These are phyloP conservation scores for Macrocentrus cingulum DNA, from an alignment of 1,140 invertebrate species.

Conservation along the genomic window DNA sequence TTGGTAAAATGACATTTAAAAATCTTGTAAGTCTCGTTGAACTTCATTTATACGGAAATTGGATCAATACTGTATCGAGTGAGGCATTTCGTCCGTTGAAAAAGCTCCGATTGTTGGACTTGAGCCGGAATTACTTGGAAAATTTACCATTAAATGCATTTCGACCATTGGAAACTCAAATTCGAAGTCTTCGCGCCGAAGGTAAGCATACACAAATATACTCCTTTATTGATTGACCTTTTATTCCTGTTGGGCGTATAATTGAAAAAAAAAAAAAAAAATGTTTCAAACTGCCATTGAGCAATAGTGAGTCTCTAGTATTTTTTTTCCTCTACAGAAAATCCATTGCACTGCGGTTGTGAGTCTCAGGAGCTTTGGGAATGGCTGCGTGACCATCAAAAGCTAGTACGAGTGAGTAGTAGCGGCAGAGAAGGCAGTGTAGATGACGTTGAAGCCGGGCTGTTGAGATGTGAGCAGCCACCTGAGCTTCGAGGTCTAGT, in stretches of 20 bases:
- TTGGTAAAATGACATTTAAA: conserved; percentile 75
- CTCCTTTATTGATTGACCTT: conserved; percentile 9
- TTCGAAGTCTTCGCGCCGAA: conserved; percentile 73
- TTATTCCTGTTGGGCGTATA: too few relatives aligned
- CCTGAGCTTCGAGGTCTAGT: conserved; percentile 72
- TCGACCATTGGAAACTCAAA: conserved; percentile 76
- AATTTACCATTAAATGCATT: conserved; percentile 77
- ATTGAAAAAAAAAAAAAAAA: too few relatives aligned
- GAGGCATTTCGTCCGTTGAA: conserved; percentile 80
- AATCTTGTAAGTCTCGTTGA: conserved; percentile 74
- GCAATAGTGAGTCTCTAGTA: too few relatives aligned
- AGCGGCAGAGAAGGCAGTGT: conserved; percentile 57
- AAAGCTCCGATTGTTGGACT: conserved; percentile 77
- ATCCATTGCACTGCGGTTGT: conserved; percentile 80
- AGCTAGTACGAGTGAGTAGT: conserved; percentile 62
- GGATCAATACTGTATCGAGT: conserved; percentile 74
- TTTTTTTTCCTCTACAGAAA: conserved; percentile 64
- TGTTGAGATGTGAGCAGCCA: conserved; percentile 75
- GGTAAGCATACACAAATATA: conserved; percentile 60
- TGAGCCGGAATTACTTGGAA: conserved; percentile 83
- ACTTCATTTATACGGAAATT: conserved; percentile 79
- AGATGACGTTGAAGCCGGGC: conserved; percentile 48
- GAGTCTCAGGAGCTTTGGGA: conserved; percentile 84
- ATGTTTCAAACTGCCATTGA: too few relatives aligned
- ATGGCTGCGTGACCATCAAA: conserved; percentile 84